These are phyloP conservation scores for Drosophila ambigua DNA, from an alignment of 1,140 invertebrate genomes.

Conservation along the genomic window DNA sequence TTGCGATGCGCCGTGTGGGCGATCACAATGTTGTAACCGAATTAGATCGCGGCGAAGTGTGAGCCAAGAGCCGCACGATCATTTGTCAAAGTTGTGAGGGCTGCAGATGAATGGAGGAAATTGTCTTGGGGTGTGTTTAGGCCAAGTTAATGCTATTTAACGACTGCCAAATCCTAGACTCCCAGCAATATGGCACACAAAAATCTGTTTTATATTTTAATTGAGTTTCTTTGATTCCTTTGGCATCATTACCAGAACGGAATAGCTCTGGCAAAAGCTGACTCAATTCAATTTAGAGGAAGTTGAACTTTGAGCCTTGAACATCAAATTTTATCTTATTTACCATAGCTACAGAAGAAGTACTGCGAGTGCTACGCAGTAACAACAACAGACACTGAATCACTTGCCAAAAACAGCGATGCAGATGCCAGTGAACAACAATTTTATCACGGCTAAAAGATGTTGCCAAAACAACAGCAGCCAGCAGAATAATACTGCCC, in stretches of 20 bases:
- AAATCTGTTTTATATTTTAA: no score
- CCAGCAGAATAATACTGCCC: slow-evolving; percentile 44
- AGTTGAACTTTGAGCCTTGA: no score
- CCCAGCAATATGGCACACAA: no score
- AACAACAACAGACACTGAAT: background rate
- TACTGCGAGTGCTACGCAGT: background rate
- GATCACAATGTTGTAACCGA: slow-evolving; percentile 39
- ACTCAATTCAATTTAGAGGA: no score
- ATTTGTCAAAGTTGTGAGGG: slow-evolving; percentile 24
- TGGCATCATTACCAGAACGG: no score
- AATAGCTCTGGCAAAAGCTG: no score
- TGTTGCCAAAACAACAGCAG: slow-evolving; percentile 9
- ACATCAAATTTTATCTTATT: no score
- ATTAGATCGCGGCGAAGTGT: slow-evolving; percentile 33
- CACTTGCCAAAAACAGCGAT: slow-evolving; percentile 24
- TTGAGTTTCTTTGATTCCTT: no score
- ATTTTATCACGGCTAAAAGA: slow-evolving; percentile 16
- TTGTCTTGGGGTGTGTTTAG: background rate
- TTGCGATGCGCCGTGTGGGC: slow-evolving; percentile 57
- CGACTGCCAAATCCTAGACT: no score
- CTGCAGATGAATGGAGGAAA: background rate
- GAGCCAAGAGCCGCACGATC: slow-evolving; percentile 17
- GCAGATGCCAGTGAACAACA: slow-evolving; percentile 17
- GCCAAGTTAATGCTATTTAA: no score
- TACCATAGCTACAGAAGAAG: no score